Percentiles rank a stretch among this genome's conserved stretches.
These are phyloP conservation scores for Camponotus vicinus DNA, from an alignment of 1,140 invertebrate genomes.

Conservation along the genomic window DNA sequence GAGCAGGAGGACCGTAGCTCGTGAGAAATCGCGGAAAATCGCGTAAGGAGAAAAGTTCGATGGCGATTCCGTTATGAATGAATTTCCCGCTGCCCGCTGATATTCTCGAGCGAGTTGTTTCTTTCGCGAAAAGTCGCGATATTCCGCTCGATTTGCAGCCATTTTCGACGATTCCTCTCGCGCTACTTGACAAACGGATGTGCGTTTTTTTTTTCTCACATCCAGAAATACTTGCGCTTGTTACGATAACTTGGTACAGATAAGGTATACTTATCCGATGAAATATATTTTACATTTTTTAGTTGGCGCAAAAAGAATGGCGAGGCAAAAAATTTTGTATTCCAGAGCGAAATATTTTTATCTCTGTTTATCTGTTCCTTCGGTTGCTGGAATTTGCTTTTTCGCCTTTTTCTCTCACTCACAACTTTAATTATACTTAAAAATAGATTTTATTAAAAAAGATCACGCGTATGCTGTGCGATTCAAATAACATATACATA, in stretches of 20 bases:
- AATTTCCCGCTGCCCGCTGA: slow-evolving; percentile 20
- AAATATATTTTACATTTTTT: slow-evolving; percentile 1
- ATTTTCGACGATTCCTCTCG: not conserved
- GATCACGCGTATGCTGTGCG: not conserved
- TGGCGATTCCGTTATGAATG: not conserved
- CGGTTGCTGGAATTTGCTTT: not conserved
- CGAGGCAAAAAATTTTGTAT: slow-evolving; percentile 3
- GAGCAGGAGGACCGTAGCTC: slow-evolving; percentile 17
- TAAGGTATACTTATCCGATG: not conserved
- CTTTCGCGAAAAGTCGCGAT: not conserved
- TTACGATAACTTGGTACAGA: not conserved
- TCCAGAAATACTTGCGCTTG: not conserved
- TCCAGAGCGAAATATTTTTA: not conserved
- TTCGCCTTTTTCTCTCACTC: not conserved
- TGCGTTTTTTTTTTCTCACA: not conserved
- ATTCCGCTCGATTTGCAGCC: not conserved
- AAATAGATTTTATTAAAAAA: not conserved
- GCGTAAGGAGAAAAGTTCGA: slow-evolving; percentile 55
- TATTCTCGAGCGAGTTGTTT: not conserved
- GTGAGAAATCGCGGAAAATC: slow-evolving; percentile 63
- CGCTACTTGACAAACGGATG: not conserved
- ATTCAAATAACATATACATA: not conserved
- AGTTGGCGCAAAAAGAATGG: not conserved
- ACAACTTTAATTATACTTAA: not conserved
- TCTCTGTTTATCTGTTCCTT: not conserved